Evolutionary conservation across 2,888 invertebrate species (phyloP).

Genomic region (Cyaniris semiargus): DNA sequence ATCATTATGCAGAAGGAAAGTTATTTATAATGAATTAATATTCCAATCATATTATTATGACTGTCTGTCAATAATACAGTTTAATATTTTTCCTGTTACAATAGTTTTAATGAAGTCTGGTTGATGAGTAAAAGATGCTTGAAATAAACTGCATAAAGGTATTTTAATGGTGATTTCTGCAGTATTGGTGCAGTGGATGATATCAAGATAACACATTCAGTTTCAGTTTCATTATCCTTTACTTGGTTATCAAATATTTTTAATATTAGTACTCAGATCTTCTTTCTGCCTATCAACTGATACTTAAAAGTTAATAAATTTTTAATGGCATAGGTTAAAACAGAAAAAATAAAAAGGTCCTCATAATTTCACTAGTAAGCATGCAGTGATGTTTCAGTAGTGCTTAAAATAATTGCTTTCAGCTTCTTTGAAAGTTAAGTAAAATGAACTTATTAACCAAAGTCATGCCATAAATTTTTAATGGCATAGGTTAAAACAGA

Average conservation of each 20-base stretch:
- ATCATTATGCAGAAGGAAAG: background rate
- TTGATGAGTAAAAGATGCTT: too few relatives aligned
- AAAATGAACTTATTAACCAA: constrained; percentile 24
- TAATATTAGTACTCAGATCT: background rate
- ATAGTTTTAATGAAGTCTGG: too few relatives aligned
- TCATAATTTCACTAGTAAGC: too few relatives aligned
- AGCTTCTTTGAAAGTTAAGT: background rate
- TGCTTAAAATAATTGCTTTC: background rate
- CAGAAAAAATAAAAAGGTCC: background rate
- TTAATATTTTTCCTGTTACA: too few relatives aligned
- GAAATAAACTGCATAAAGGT: too few relatives aligned
- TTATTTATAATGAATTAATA: background rate
- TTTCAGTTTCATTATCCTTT: background rate
- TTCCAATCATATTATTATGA: background rate
- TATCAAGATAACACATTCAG: background rate
- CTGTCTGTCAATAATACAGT: background rate
- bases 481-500: background rate
- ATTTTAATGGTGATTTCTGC: background rate
- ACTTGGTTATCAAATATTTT: background rate
- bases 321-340: background rate
- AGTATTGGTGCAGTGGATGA: background rate
- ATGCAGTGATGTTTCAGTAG: background rate
- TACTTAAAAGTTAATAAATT: too few relatives aligned
- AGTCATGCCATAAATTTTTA: background rate
- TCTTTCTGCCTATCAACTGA: too few relatives aligned